Base-by-base conservation (phyloP, 2,113 vertebrate species). In the Calonectris borealis region DNA sequence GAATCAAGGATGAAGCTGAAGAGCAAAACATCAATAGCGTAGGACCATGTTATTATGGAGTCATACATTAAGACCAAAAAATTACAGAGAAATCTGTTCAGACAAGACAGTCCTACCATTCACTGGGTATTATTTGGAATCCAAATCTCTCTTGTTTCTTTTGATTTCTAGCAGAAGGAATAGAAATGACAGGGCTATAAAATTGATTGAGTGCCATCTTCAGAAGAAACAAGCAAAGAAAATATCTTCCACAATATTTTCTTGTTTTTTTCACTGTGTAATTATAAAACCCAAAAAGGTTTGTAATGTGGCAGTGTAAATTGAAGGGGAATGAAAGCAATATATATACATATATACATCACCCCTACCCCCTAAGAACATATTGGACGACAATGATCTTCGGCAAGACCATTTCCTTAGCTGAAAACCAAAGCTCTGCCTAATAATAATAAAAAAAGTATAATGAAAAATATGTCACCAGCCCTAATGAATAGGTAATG, bases 361-460 rank as follows among this genome's bases (percentile, higher is more conserved):
- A 18, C 13, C 9, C 2, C 7, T 3, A 3, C 11, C 1, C 4
- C 2, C 2, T 2, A 61, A 66, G 24, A 32, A 44, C 11, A 5
- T 21, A 34, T 11, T n/a, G 21, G 14, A 44, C 20, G 70, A 40
- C 4, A 51, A 36, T 12, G 57, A 34, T 49, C 27, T 51, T 57
- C 32, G 52, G 31, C 44, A 77, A 69, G 60, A 54, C 8, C 0
- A 2, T 51, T 92, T 77, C 32, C 31, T 66, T 49, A 57, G 44
- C 26, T 77, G n/a, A 77, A 86, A 65, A 86, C 4, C 22, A 66
- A 82, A 71, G 4, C 6, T 79, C 17, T 3, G 1, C 19, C 21
- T 58, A 58, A 62, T 58, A 48, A 76, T 27, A 76, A 54, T 20
- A 15, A 19, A 2, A 61, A 83, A 18, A 42, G 15, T 6, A 15